A percentile compares a stretch with the other conserved stretches of the same genome.
These are phyloP conservation scores for Mesorhabditis sp. DNA, from an alignment of 2,888 invertebrate species.

Conservation along the genomic window DNA sequence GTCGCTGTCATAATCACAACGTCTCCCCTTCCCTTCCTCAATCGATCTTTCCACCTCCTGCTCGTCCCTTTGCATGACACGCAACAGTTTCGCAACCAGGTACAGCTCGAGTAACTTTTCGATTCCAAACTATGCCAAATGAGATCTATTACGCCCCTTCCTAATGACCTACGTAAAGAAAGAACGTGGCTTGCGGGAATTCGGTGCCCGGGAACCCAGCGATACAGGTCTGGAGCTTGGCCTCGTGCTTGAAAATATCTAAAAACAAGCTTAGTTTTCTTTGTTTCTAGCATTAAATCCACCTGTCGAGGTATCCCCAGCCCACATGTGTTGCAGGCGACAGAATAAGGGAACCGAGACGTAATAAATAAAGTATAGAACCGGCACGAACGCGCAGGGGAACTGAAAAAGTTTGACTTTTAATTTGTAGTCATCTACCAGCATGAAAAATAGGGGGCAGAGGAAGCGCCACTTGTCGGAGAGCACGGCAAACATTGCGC, in stretches of 20 bases:
- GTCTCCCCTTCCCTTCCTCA: neutral
- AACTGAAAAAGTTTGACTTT: neutral
- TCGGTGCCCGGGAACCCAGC: neutral
- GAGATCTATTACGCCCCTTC: neutral
- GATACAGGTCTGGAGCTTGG: neutral
- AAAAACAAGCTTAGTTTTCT: neutral
- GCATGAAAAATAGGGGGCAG: neutral
- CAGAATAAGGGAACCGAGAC: constrained; percentile 1
- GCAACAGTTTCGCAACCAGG: neutral
- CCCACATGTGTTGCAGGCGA: neutral
- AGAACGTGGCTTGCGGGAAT: neutral
- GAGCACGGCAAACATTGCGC: neutral
- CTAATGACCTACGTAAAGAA: neutral
- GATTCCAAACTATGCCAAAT: neutral
- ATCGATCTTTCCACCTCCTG: neutral
- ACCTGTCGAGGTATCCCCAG: neutral
- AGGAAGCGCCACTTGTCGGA: neutral
- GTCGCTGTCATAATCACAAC: neutral
- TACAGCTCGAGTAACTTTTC: neutral
- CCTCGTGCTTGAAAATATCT: neutral
- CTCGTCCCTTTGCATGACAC: neutral
- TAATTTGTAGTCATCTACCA: neutral
- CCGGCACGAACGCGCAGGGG: neutral
- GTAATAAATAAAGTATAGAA: neutral
- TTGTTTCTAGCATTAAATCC: neutral